Evolutionary conservation across 2,797 vertebrate genomes (phyloP).

Genomic region (Pampus argenteus): DNA sequence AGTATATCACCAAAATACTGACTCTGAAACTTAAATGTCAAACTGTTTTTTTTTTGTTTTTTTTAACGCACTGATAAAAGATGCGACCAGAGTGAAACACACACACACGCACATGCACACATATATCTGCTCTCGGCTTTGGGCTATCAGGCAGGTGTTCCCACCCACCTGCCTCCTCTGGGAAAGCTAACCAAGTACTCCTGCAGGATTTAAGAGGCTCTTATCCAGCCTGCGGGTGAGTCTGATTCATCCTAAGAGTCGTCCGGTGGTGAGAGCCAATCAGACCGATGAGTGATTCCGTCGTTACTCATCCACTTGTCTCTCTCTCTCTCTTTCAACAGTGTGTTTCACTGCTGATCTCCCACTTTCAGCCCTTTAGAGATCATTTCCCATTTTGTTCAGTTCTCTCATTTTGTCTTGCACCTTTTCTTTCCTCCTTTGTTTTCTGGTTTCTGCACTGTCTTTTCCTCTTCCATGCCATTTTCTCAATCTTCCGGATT

Average conservation of each 20-base stretch:
- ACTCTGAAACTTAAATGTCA: too few relatives aligned
- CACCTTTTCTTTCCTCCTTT: too few relatives aligned
- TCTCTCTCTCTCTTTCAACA: neutral
- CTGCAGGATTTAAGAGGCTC: slow-evolving; percentile 43
- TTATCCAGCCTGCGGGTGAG: slow-evolving; percentile 38
- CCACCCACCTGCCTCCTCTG: slow-evolving; percentile 37
- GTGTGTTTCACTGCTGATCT: neutral
- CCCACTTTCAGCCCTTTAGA: neutral
- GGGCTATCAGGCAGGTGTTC: slow-evolving; percentile 42
- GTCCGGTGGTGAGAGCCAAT: slow-evolving; percentile 30
- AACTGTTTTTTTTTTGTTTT: neutral
- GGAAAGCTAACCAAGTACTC: slow-evolving; percentile 35
- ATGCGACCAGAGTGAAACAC: neutral
- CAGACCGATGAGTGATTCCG: slow-evolving; percentile 22
- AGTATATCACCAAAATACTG: too few relatives aligned
- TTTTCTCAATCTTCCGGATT: neutral
- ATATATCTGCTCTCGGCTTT: neutral
- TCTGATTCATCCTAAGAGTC: slow-evolving; percentile 28
- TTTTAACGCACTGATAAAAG: neutral
- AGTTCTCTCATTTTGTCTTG: neutral
- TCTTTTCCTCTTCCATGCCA: neutral
- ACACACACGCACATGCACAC: neutral
- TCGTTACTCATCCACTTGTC: slow-evolving; percentile 7
- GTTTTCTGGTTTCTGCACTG: neutral
- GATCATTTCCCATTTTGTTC: neutral